Percentiles rank a stretch among this genome's conserved stretches.
Conservation (phyloP, 2,113 vertebrate genomes). For the Prionailurus viverrinus region DNA sequence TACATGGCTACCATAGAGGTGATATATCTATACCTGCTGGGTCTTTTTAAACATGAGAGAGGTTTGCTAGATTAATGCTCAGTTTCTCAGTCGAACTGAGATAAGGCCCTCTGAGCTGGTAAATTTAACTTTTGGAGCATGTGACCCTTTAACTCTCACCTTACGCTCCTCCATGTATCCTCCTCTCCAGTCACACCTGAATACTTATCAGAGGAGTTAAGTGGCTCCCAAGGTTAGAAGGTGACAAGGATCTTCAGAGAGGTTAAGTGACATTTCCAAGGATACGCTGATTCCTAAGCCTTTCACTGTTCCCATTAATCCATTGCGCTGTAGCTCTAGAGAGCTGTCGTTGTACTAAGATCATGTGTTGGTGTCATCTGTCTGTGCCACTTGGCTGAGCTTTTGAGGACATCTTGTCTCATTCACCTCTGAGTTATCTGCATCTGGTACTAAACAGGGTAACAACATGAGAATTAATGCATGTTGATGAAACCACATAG, state of each 20-base stretch:
- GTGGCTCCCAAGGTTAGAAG: neutral
- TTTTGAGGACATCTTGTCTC: slow-evolving; percentile 51
- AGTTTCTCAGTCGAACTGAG: neutral
- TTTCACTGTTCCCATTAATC: neutral
- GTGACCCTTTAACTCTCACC: neutral
- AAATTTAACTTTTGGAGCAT: neutral
- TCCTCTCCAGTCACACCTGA: neutral
- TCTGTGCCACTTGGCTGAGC: slow-evolving; percentile 59
- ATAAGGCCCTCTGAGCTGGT: neutral
- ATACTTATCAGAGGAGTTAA: neutral
- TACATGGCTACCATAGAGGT: neutral
- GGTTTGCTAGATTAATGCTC: neutral
- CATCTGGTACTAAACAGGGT: slow-evolving; percentile 16
- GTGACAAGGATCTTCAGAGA: neutral
- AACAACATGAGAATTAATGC: neutral
- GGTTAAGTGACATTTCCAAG: neutral
- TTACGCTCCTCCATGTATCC: neutral
- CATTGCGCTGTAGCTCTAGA: neutral
- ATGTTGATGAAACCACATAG: neutral
- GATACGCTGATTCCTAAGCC: neutral
- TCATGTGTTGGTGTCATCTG: neutral
- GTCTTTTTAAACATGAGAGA: neutral
- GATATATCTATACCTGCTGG: neutral
- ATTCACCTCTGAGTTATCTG: slow-evolving; percentile 45
- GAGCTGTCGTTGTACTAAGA: neutral